These are phyloP conservation scores for Diabrotica virgifera DNA, from an alignment of 1,140 invertebrate genomes.

Conservation along the genomic window DNA sequence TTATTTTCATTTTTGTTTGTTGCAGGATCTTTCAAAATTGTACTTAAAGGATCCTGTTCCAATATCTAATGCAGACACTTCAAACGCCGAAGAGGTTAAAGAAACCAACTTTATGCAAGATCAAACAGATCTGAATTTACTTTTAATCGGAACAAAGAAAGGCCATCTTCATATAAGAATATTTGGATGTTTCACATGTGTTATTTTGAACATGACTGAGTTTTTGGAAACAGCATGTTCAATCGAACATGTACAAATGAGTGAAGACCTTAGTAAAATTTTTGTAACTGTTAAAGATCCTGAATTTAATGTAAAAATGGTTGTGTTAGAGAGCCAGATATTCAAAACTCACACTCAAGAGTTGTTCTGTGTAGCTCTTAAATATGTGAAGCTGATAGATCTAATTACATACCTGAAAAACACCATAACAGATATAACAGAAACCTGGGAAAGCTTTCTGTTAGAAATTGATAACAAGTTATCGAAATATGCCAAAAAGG, in stretches of 20 bases:
- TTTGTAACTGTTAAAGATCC: conserved; percentile 56
- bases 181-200: conserved; percentile 81
- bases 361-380: conserved; percentile 66
- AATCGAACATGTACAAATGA: conserved; percentile 59
- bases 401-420: conserved; percentile 68
- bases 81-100: conserved; percentile 57
- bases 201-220: conserved; percentile 62
- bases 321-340: conserved; percentile 64
- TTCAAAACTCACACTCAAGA: conserved; percentile 65
- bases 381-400: conserved; percentile 66
- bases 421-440: conserved; percentile 80
- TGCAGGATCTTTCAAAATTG: conserved; percentile 54
- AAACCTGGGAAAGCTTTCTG: conserved; percentile 93
- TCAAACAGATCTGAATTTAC: conserved; percentile 70
- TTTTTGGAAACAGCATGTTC: conserved; percentile 55
- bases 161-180: conserved; percentile 74
- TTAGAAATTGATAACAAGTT: conserved; percentile 93
- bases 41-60: conserved; percentile 53
- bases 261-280: conserved; percentile 58
- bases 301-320: conserved; percentile 53
- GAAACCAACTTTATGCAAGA: conserved; percentile 63
- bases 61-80: conserved; percentile 48
- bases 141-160: conserved; percentile 73
- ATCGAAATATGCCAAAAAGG: conserved; percentile 78
- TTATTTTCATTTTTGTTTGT: conserved; percentile 24